Percentiles rank a stretch among this genome's conserved stretches.
phyloP scores from a whole-genome alignment of 2,888 invertebrate species.

The Drosophila sordidapex region DNA sequence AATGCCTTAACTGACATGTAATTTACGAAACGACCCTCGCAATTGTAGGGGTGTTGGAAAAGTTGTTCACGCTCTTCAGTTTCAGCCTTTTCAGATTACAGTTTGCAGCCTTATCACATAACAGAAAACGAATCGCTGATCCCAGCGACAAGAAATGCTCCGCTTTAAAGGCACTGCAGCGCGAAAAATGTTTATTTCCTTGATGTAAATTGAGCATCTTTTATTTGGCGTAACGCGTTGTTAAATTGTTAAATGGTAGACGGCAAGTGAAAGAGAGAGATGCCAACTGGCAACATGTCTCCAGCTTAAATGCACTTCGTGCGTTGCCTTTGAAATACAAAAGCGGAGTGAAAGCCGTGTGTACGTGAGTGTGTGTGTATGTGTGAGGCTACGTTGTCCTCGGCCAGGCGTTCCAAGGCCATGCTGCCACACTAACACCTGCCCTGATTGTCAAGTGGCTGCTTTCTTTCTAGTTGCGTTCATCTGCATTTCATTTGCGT shows the following conservation, averaged over 20 bases:
- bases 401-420: conserved; percentile 8
- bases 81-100: conserved; percentile 19
- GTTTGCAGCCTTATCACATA: conserved; percentile 61
- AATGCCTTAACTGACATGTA: neutral
- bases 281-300: conserved; percentile 19
- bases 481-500: conserved; percentile 63
- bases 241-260: conserved; percentile 48
- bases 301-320: conserved; percentile 31
- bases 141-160: conserved; percentile 12
- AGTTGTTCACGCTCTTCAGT: conserved; percentile 28
- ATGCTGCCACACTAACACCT: conserved; percentile 26
- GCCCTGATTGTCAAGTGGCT: conserved; percentile 45
- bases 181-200: conserved; percentile 69
- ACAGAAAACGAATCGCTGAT: conserved; percentile 48
- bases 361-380: conserved; percentile 1
- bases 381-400: conserved; percentile 27
- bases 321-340: conserved; percentile 8
- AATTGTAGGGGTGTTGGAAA: conserved; percentile 19
- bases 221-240: conserved; percentile 30
- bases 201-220: conserved; percentile 62
- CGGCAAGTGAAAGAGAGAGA: conserved; percentile 5
- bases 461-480: conserved; percentile 42
- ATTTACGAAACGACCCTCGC: conserved; percentile 39
- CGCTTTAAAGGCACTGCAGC: conserved; percentile 68
- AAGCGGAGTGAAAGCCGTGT: neutral